Percentiles rank a stretch among this genome's conserved stretches.
Conservation (phyloP, 1,140 invertebrate genomes). For the Drosophila elegans region DNA sequence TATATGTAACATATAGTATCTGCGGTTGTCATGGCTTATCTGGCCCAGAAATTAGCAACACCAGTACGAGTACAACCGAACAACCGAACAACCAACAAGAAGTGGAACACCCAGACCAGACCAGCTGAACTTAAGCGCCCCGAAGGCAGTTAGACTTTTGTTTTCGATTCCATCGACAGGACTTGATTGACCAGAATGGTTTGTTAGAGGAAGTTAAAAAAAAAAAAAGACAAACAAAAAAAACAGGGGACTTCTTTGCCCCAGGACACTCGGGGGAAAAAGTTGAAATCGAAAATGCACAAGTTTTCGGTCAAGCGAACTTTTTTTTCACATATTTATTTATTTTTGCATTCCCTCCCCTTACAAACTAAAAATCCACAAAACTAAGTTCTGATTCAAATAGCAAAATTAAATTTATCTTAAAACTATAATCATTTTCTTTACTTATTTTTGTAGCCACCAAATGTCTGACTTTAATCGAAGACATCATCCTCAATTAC, state of each 20-base stretch:
- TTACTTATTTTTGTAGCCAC: not conserved
- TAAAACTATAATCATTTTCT: no score
- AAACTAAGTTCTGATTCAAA: no score
- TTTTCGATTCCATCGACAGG: constrained; percentile 23
- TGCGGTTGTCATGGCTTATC: constrained; percentile 55
- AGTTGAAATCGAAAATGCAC: constrained; percentile 44
- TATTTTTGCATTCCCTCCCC: not conserved
- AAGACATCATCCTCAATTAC: constrained; percentile 44
- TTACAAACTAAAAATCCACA: not conserved
- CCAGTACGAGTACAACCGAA: constrained; percentile 8
- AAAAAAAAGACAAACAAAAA: not conserved
- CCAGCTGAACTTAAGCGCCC: constrained; percentile 11
- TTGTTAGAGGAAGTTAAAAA: not conserved
- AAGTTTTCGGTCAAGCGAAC: constrained; percentile 40
- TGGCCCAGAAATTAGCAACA: constrained; percentile 43
- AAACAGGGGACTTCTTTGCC: constrained; percentile 5
- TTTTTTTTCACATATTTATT: not conserved
- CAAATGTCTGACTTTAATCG: constrained; percentile 23
- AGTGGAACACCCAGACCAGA: not conserved
- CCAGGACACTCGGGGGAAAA: constrained; percentile 19
- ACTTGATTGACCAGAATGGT: constrained; percentile 43
- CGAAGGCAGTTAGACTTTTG: constrained; percentile 34
- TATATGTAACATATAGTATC: not conserved
- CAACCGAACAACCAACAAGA: no score
- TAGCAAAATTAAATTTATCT: no score